Evolutionary conservation across 2,797 vertebrate species (phyloP), one percentile per base, ranked within the genome.

Genomic region (Ataeniobius toweri): DNA sequence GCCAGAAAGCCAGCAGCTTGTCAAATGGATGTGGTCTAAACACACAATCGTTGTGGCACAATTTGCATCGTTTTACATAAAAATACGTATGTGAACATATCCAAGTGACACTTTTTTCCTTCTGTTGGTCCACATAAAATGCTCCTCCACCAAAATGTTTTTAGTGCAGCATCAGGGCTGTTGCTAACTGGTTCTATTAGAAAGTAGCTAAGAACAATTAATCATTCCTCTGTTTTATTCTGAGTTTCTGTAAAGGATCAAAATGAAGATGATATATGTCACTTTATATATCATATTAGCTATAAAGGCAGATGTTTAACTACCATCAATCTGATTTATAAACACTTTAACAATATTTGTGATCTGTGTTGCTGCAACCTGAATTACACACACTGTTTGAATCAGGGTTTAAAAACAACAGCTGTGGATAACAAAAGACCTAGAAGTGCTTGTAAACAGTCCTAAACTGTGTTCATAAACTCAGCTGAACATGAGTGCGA

Each of bases 1-100:
- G 86, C 71, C 83, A 81, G 71, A 73, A 59, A 74, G 28, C 74
- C 77, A 79, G 74, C 80, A 76, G 74, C 63, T 80, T 80, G 48
- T 80, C 72, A 73, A 50, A 36, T 78, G 70, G 73, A 80, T 81
- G 80, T 73, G 50, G 28, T 50, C 44, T 71, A 71, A 85, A 79
- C 41, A 6, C 72, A 56, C 82, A 59, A 28, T 63, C 75, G 67
- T 74, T 14, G 36, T 14, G 5, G 71, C 69, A 72, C 39, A 73
- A 4, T 51, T n/a, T 46, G 51, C 39, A 59, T 71, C 5, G 6
- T 26, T 48, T 69, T 46, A 69, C 46, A 59, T 86, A 71, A 72
- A 51, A 50, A 70, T 74, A 61, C 74, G 76, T 48, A 77, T 69
- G 70, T 50, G 44, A 77, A 51, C 46, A 31, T 24, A 56, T 74